Conservation (phyloP, 2,888 invertebrate species). For the Dynastes tityus region DNA sequence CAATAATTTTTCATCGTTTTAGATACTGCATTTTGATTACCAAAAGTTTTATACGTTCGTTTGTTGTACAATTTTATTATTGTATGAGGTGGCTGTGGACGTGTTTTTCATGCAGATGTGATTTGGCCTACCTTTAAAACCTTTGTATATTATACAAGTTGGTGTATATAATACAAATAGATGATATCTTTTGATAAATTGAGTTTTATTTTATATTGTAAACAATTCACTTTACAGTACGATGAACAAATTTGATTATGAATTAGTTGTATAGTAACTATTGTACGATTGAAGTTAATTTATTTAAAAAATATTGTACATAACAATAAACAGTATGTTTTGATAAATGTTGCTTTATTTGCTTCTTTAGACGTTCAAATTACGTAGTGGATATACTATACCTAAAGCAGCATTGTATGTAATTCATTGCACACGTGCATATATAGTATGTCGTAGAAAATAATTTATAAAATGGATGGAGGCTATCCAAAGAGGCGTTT, state of each 20-base stretch:
- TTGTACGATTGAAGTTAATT: constrained; percentile 36
- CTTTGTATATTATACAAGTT: constrained; percentile 54
- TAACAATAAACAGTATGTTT: constrained; percentile 43
- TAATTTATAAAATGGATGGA: too few relatives aligned
- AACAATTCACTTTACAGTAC: constrained; percentile 28
- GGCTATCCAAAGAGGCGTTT: too few relatives aligned
- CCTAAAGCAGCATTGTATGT: too few relatives aligned
- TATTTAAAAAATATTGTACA: constrained; percentile 40
- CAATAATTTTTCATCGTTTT: constrained; percentile 54
- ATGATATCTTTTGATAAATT: constrained; percentile 57
- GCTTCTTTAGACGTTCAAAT: too few relatives aligned
- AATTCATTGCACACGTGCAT: too few relatives aligned
- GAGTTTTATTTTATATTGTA: constrained; percentile 49
- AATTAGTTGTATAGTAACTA: constrained; percentile 27
- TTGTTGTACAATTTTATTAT: constrained; percentile 53
- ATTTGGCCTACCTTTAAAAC: constrained; percentile 56
- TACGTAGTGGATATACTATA: too few relatives aligned
- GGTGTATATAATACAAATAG: constrained; percentile 56
- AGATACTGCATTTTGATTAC: constrained; percentile 53
- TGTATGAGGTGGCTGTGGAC: constrained; percentile 51
- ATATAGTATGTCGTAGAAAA: too few relatives aligned
- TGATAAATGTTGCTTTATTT: constrained; percentile 29
- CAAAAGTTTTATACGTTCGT: constrained; percentile 53
- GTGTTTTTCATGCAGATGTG: constrained; percentile 49
- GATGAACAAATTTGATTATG: constrained; percentile 31